Evolutionary conservation across 2,888 invertebrate species (phyloP).

Genomic region (Trissonchulus sp.): DNA sequence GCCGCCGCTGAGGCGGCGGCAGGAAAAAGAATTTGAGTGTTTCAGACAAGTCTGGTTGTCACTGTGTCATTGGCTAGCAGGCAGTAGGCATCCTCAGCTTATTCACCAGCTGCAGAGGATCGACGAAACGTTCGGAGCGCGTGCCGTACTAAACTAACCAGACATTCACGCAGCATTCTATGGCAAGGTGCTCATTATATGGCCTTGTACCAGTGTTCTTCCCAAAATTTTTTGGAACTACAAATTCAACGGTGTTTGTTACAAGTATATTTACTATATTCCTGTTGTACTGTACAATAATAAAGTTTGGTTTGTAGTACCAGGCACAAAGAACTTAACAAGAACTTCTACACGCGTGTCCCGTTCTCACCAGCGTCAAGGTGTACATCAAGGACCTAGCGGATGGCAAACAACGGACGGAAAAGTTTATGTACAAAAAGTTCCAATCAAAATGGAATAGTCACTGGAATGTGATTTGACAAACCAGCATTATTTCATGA

Average conservation of each 20-base stretch:
- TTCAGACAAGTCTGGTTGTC: neutral
- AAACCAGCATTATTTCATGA: no score
- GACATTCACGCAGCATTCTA: conserved; percentile 10
- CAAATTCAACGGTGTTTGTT: neutral
- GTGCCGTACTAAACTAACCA: neutral
- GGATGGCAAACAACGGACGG: neutral
- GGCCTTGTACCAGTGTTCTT: neutral
- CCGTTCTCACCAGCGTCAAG: neutral
- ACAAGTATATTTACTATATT: neutral
- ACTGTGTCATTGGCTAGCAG: neutral
- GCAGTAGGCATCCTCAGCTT: neutral
- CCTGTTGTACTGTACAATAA: neutral
- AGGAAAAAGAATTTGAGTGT: neutral
- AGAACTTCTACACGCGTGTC: neutral
- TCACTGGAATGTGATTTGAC: neutral
- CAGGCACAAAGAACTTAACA: neutral
- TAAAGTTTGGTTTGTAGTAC: conserved; percentile 6
- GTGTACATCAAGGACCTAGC: neutral
- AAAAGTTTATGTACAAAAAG: neutral
- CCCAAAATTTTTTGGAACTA: conserved; percentile 13
- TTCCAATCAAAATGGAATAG: neutral
- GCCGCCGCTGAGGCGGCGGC: no score
- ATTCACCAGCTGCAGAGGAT: neutral
- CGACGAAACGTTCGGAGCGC: neutral
- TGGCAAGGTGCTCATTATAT: neutral